Evolutionary conservation across 2,113 vertebrate genomes (phyloP).

Genomic region (Dendrocopos noguchii): DNA sequence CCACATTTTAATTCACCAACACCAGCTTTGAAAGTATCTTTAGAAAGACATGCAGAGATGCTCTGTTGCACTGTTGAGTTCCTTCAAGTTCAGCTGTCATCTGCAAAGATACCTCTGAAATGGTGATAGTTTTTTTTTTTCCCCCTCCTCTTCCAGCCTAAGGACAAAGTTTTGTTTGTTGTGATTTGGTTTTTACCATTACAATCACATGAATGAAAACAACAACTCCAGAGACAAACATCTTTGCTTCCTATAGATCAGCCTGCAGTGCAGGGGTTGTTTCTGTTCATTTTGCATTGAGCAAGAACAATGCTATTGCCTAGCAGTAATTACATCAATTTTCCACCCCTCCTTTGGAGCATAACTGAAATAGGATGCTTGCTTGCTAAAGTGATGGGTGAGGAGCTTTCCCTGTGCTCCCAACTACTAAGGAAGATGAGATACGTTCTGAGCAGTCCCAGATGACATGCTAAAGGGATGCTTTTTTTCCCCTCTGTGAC

Average conservation of each 20-base stretch:
- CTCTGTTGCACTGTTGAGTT: constrained; percentile 17
- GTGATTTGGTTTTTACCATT: constrained; percentile 46
- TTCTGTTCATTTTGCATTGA: constrained; percentile 41
- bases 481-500: not conserved
- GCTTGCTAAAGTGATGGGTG: not conserved
- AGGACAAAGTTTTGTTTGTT: constrained; percentile 27
- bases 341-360: not conserved
- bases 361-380: constrained; percentile 20
- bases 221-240: constrained; percentile 33
- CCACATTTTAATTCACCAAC: constrained; percentile 22
- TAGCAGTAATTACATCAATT: constrained; percentile 12
- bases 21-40: constrained; percentile 39
- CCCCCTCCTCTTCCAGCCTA: not conserved
- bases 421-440: not conserved
- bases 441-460: not conserved
- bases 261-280: not conserved
- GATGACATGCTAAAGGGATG: not conserved
- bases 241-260: not conserved
- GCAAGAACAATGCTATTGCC: constrained; percentile 37
- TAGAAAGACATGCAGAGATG: constrained; percentile 40
- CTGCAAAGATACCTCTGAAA: constrained; percentile 31
- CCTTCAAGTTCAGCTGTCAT: constrained; percentile 41
- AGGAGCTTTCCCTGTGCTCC: not conserved
- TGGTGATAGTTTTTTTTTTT: constrained; percentile 37
- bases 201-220: not conserved